Base-by-base conservation (phyloP, 2,888 invertebrate species). In the Melanotus villosus region DNA sequence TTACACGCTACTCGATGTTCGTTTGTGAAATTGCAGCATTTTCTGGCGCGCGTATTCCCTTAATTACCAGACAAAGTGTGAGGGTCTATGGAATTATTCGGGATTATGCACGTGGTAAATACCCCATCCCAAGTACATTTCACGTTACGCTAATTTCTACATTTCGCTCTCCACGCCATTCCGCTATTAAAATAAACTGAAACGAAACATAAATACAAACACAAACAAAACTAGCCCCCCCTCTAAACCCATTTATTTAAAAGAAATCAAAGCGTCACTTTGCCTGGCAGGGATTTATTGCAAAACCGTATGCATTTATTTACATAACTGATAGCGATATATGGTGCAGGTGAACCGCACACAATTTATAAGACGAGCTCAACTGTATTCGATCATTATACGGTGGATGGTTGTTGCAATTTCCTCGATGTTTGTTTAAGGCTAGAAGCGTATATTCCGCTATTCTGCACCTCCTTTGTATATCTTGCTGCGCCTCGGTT, bases 381-480 rank as follows among this genome's bases (percentile, higher is more conserved):
- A 16, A 60, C 54, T 41, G 45, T 65, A 62, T 70, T 72, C 67
- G 67, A 72, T 72, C 64, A 68, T 68, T 65, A 65, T 62, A 62
- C 65, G 56, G 30, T 66, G 56, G 68, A 66, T 73, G 72, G 70
- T 72, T 67, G 66, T 68, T 72, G 73, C 71, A 75, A 73, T 73
- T 74, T 73, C 70, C 73, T 65, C 65, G 62, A 63, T 73, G 65
- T 73, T 71, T 71, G 66, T 70, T 68, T 68, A 69, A 70, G 52
- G 52, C 65, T 72, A 66, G 68, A 68, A 73, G 65, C 65, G 70
- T 70, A 67, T 60, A 59, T 60, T 60, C 64, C 47, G 71, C 72
- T 71, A 66, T 71, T 71, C 69, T 67, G 69, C 70, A 71, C 73
- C 67, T 71, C 68, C 70, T 71, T 71, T 71, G 73, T 72, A 72